Conservation (phyloP, 2,797 vertebrate species). For the Rhodeus uyekii region DNA sequence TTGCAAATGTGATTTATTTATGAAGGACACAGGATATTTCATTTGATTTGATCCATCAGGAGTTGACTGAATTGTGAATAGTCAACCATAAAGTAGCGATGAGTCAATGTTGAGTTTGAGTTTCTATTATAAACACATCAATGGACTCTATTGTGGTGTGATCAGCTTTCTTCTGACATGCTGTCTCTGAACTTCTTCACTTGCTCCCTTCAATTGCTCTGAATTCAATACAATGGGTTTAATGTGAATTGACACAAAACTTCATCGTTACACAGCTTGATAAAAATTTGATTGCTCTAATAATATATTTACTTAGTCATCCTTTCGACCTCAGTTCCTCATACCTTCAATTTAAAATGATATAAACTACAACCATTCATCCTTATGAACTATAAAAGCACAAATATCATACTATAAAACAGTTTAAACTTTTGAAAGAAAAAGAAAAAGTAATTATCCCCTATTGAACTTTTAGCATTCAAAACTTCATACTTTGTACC, state of each 20-base stretch:
- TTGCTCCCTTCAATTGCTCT: no score
- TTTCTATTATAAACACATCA: no score
- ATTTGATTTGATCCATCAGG: neutral
- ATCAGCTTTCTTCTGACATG: no score
- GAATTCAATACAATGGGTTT: neutral
- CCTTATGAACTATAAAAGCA: no score
- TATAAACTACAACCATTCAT: neutral
- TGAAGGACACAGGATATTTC: neutral
- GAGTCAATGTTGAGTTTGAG: no score
- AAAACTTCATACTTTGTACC: conserved; percentile 2
- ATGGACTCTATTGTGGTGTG: no score
- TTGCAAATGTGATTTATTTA: neutral
- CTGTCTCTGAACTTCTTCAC: no score
- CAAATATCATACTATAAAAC: no score
- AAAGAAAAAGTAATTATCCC: neutral
- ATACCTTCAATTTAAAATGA: no score
- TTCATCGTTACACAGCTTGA: no score
- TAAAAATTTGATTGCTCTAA: neutral
- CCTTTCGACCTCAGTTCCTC: no score
- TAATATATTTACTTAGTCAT: neutral
- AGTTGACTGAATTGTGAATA: neutral
- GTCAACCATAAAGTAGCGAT: no score
- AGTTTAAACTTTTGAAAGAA: neutral
- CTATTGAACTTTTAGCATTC: conserved; percentile 9
- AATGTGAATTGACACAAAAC: neutral